Base-by-base conservation (phyloP, 2,888 invertebrate genomes). In the Drosophila tanythrix region DNA sequence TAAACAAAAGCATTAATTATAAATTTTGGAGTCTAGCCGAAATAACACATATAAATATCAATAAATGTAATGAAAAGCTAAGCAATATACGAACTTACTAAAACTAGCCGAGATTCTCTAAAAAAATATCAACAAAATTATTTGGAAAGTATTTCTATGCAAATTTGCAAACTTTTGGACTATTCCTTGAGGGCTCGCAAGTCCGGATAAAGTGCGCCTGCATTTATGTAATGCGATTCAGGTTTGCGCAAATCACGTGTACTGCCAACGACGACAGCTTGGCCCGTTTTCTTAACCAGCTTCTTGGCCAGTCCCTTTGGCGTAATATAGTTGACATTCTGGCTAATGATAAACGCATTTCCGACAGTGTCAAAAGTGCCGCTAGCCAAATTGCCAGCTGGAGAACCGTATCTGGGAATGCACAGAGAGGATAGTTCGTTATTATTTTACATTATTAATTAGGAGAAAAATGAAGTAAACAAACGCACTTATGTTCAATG, bases 361-460 rank as follows among this genome's bases (percentile, higher is more conserved):
- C 96, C 96, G 7, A 96, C 94, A 0, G 96, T 95, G 82, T 95
- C 94, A 53, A 97, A 94, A 0, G 96, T 95, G 84, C 95, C 94
- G 53, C 94, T 94, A 1, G 96, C 95, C 6, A 96, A 93, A 72
- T 94, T 93, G 1, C 96, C 95, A 33, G 95, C 96, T 21, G 95
- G 94, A 15, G 93, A 92, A 1, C 97, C 96, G 92, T 96, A 96
- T 89, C 96, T 96, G 29, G n/a, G 15, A 11, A 40, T 10, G 15
- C 15, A 46, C 46, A n/a, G 81, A 25, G 55, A 57, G 3, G 8
- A 25, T 8, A 46, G 33, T 52, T 15, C 8, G 25, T 46, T 15
- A 46, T 15, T 46, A 46, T 25, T 46, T 21, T 1, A 21, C 2
- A 21, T 11, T 11, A 11, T 21, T 21, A 53, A n/a, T 29, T 10